These are phyloP conservation scores for Epizoanthus ramosus DNA, from an alignment of 92 coral and sea anemone species.

Conservation along the genomic window DNA sequence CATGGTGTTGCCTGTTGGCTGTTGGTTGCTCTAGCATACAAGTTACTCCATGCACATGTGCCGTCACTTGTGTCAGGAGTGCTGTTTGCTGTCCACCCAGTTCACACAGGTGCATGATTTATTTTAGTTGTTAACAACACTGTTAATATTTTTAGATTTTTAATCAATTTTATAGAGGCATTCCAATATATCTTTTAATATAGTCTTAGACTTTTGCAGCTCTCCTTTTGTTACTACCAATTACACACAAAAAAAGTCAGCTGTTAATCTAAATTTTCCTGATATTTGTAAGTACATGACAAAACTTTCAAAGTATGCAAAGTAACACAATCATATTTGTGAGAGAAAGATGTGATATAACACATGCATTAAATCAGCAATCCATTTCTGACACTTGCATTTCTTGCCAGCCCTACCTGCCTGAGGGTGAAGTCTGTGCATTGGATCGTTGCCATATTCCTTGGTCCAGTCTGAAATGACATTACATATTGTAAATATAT, in stretches of 20 bases:
- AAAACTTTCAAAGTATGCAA: too few species aligned
- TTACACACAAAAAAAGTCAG: too few species aligned
- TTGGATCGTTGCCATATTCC: constrained; percentile 70
- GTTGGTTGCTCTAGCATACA: constrained; percentile 72
- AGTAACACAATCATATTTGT: too few species aligned
- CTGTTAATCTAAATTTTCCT: too few species aligned
- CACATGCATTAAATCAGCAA: background rate
- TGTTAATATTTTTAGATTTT: too few species aligned
- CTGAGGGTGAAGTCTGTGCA: constrained; percentile 58
- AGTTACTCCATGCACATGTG: constrained; percentile 68
- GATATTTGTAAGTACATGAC: too few species aligned
- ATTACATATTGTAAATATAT: background rate
- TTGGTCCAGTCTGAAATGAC: constrained; percentile 78
- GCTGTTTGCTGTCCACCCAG: constrained; percentile 93
- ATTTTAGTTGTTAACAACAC: background rate
- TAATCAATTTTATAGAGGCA: too few species aligned
- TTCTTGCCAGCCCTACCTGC: constrained; percentile 51
- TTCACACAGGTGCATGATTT: constrained; percentile 81
- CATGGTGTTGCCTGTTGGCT: constrained; percentile 83
- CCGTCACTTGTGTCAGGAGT: constrained; percentile 78
- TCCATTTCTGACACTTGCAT: background rate
- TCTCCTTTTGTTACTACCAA: too few species aligned
- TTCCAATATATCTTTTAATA: too few species aligned
- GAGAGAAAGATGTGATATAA: too few species aligned
- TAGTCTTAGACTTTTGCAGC: too few species aligned